A percentile compares a stretch with the other conserved stretches of the same genome.
These are phyloP conservation scores for Labia minor DNA, from an alignment of 2,888 invertebrate genomes.

Conservation along the genomic window DNA sequence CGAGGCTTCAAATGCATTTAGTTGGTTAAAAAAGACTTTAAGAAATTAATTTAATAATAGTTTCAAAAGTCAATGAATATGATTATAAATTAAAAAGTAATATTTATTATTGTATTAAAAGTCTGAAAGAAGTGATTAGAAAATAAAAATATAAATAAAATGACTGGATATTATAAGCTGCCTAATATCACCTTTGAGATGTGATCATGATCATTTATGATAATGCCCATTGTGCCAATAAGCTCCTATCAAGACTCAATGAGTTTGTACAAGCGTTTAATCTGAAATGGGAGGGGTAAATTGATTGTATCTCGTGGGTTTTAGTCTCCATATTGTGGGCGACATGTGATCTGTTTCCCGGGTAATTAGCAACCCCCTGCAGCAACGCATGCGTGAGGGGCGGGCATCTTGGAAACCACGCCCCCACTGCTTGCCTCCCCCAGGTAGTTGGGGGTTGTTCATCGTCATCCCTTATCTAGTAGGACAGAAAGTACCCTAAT, in stretches of 20 bases:
- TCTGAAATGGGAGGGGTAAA: neutral
- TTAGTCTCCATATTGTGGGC: neutral
- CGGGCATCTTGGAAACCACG: neutral
- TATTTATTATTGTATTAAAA: too few species aligned
- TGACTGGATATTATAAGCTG: too few species aligned
- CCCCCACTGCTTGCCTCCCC: neutral
- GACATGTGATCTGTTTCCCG: neutral
- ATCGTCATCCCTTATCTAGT: neutral
- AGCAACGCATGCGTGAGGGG: neutral
- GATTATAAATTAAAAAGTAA: too few species aligned
- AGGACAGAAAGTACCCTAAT: neutral
- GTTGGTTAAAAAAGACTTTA: too few species aligned
- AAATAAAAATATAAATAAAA: too few species aligned
- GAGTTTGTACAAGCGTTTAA: neutral
- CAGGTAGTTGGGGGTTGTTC: neutral
- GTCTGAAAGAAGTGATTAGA: too few species aligned
- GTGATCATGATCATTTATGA: conserved; percentile 2
- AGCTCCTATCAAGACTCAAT: conserved; percentile 8
- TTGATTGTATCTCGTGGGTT: neutral
- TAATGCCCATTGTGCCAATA: conserved; percentile 3
- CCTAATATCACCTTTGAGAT: neutral
- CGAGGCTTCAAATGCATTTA: too few species aligned
- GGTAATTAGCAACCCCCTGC: neutral
- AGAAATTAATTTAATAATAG: too few species aligned
- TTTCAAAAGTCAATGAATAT: too few species aligned